Percentiles rank a stretch among this genome's conserved stretches.
These are phyloP conservation scores for mouse (Mus musculus) DNA, from an alignment of 2,113 vertebrate species.

Conservation along the genomic window DNA sequence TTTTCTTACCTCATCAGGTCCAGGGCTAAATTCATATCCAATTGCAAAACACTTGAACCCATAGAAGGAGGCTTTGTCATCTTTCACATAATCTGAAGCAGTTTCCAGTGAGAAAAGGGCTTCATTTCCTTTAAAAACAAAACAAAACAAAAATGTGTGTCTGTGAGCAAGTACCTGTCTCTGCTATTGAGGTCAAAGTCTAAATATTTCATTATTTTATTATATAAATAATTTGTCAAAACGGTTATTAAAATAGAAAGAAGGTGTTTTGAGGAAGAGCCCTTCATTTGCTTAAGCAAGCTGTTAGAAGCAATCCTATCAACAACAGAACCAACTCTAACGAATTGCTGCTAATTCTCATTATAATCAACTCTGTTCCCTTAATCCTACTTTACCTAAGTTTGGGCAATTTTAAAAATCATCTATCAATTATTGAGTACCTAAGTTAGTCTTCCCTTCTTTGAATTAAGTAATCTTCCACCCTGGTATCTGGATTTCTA, in stretches of 20 bases:
- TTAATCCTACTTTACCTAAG: constrained; percentile 49
- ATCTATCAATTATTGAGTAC: neutral
- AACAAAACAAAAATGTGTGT: constrained; percentile 23
- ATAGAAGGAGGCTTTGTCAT: constrained; percentile 98
- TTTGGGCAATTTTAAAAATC: neutral
- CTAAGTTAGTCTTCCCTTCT: neutral
- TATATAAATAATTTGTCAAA: neutral
- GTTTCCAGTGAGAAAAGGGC: constrained; percentile 98
- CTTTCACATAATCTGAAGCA: constrained; percentile 99
- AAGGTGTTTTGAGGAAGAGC: neutral
- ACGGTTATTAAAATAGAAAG: neutral
- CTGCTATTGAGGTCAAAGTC: neutral
- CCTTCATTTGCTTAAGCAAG: neutral
- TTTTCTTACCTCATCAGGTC: constrained; percentile 93
- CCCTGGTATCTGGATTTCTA: neutral
- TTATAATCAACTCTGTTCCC: neutral
- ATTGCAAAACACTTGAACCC: constrained; percentile 98
- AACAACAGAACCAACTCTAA: neutral
- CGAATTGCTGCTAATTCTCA: constrained; percentile 1
- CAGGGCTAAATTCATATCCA: constrained; percentile 98
- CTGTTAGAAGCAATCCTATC: neutral
- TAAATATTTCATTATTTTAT: constrained; percentile 10
- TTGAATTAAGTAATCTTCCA: neutral
- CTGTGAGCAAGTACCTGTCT: neutral
- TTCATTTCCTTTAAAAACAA: constrained; percentile 92